phyloP scores from a whole-genome alignment of 1,140 invertebrate genomes.

The Drosophila athabasca region DNA sequence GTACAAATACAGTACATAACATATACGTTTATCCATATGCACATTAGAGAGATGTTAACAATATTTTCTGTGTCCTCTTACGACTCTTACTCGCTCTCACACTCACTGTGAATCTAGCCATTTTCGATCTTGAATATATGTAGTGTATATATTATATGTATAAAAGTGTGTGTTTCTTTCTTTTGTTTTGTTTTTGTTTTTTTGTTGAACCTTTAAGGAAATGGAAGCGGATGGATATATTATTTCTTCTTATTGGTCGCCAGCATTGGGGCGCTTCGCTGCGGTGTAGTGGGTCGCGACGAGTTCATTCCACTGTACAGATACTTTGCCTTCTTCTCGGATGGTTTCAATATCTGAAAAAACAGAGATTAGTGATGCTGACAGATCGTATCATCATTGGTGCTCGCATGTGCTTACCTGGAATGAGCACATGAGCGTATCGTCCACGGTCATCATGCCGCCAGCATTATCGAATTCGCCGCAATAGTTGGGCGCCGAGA shows the following conservation, averaged over 20 bases:
- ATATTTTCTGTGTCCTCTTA: not conserved
- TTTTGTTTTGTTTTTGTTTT: conserved; percentile 18
- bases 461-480: conserved; percentile 96
- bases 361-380: not conserved
- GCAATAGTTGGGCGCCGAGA: conserved; percentile 94
- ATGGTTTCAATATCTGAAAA: conserved; percentile 97
- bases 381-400: too few relatives aligned
- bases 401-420: conserved; percentile 84
- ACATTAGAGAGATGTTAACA: conserved; percentile 2
- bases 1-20: conserved; percentile 27
- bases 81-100: not conserved
- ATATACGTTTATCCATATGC: conserved; percentile 18
- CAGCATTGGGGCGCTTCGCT: conserved; percentile 88
- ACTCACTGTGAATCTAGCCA: not conserved
- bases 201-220: conserved; percentile 83
- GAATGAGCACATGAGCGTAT: conserved; percentile 99
- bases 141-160: conserved; percentile 47
- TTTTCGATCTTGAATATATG: too few relatives aligned
- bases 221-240: conserved; percentile 84
- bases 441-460: conserved; percentile 99
- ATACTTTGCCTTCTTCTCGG: conserved; percentile 99
- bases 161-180: conserved; percentile 62
- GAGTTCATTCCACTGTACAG: conserved; percentile 95
- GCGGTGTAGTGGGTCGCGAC: conserved; percentile 93
- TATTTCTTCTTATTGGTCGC: conserved; percentile 91